These are phyloP conservation scores for Zygaena filipendulae DNA, from an alignment of 2,888 invertebrate genomes.

Conservation along the genomic window DNA sequence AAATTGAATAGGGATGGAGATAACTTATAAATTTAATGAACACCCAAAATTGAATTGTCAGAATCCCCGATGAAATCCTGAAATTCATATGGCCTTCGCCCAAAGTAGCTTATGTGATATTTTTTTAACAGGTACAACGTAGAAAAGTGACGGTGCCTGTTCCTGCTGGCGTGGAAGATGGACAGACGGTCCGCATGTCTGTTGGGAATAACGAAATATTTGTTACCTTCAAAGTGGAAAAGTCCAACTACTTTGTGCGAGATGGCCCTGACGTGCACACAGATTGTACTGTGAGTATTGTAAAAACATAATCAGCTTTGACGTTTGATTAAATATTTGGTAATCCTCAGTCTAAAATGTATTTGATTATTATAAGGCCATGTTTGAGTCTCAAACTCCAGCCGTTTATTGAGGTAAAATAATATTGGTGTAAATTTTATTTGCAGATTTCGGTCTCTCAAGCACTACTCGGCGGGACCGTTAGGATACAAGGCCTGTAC, in stretches of 20 bases:
- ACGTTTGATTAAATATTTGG: no score
- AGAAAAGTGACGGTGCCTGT: slow-evolving; percentile 93
- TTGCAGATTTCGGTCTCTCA: slow-evolving; percentile 86
- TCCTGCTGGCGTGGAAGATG: slow-evolving; percentile 96
- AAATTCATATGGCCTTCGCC: no score
- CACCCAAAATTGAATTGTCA: no score
- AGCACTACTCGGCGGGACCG: slow-evolving; percentile 92
- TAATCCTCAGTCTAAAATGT: no score
- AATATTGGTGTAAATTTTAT: no score
- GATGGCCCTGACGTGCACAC: slow-evolving; percentile 97
- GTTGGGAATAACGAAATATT: slow-evolving; percentile 93
- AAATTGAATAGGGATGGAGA: no score
- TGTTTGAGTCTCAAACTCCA: no score
- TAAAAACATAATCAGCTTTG: no score
- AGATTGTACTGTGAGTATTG: slow-evolving; percentile 75
- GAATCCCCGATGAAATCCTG: no score
- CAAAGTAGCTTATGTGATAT: no score
- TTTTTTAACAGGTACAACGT: slow-evolving; percentile 75
- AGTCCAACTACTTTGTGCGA: slow-evolving; percentile 88
- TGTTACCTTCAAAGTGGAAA: slow-evolving; percentile 92
- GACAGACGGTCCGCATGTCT: slow-evolving; percentile 95
- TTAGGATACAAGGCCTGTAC: slow-evolving; percentile 93
- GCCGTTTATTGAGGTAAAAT: background rate
- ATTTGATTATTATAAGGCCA: no score
- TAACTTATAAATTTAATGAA: no score